These are phyloP conservation scores for Serripes groenlandicus DNA, from an alignment of 2,888 invertebrate species.

Conservation along the genomic window DNA sequence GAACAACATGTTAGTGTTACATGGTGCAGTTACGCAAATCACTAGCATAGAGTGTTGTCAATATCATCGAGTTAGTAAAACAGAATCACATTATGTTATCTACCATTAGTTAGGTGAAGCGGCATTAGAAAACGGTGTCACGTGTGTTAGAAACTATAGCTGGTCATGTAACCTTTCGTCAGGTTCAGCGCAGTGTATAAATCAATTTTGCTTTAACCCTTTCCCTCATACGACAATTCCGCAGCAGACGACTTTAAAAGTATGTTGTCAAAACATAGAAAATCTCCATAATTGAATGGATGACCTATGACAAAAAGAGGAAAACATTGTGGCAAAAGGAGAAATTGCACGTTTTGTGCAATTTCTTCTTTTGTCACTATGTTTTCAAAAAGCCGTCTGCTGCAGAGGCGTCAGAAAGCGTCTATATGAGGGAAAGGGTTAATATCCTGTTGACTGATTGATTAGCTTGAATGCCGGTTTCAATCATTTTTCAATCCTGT, in stretches of 20 bases:
- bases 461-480: too few species aligned
- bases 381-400: not conserved
- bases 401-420: not conserved
- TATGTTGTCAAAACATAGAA: not conserved
- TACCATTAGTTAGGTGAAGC: too few species aligned
- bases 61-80: too few species aligned
- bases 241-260: not conserved
- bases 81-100: too few species aligned
- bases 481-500: too few species aligned
- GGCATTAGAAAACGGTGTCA: too few species aligned
- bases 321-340: not conserved
- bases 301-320: not conserved
- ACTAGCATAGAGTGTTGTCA: too few species aligned
- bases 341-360: not conserved
- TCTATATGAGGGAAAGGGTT: not conserved
- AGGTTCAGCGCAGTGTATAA: too few species aligned
- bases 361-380: slow-evolving; percentile 1
- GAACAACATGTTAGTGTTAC: too few species aligned
- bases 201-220: not conserved
- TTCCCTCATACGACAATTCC: not conserved
- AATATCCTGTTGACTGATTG: not conserved
- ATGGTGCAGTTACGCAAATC: too few species aligned
- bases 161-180: too few species aligned
- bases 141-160: too few species aligned
- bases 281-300: not conserved